These are phyloP conservation scores for Rousettus madagascariensis DNA, from an alignment of 2,797 vertebrate species.

Conservation along the genomic window DNA sequence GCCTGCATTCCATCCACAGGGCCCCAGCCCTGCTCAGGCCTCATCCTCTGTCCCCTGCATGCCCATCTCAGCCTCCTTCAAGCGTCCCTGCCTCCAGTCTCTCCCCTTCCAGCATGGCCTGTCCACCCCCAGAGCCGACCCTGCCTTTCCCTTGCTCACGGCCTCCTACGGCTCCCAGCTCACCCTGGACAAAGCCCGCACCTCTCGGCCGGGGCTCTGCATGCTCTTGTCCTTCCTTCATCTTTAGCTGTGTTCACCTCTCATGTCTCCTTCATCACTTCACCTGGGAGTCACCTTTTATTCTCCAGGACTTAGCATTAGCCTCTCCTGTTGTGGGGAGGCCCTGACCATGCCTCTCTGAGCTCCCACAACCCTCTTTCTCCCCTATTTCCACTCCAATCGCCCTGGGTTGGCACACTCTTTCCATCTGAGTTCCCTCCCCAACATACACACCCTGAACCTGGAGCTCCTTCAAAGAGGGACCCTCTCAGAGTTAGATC, in stretches of 20 bases:
- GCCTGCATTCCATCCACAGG: no score
- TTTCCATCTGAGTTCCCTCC: neutral
- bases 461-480: neutral
- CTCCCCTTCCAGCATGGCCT: neutral
- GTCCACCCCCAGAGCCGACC: neutral
- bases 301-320: neutral
- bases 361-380: neutral
- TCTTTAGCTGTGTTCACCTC: neutral
- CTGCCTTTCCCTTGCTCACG: neutral
- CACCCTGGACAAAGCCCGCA: neutral
- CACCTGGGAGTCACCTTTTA: neutral
- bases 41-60: neutral
- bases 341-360: neutral
- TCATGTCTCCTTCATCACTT: neutral
- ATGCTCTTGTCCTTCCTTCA: no score
- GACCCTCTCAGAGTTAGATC: neutral
- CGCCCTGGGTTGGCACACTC: neutral
- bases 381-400: neutral
- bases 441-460: neutral
- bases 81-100: neutral
- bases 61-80: neutral
- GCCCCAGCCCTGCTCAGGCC: neutral
- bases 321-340: neutral
- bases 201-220: neutral
- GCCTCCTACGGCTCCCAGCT: neutral